Evolutionary conservation across 2,113 vertebrate species (phyloP), one percentile per base, ranked within the genome.

Genomic region (Caloenas nicobarica): DNA sequence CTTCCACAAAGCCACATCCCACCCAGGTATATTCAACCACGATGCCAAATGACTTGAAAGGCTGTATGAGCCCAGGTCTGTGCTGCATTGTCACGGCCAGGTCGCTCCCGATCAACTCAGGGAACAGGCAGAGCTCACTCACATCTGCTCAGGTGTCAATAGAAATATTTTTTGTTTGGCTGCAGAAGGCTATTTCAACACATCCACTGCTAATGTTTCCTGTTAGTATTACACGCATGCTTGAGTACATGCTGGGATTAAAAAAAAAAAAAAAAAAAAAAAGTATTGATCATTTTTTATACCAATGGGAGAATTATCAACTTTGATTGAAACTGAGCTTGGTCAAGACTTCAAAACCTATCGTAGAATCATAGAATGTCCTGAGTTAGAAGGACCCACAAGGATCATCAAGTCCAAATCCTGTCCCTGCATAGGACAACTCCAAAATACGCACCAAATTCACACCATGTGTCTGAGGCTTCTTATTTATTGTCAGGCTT

Each of bases 41-140:
- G 14, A 23, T 57, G n/a, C 12, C 57, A 58, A 53, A 13, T 33
- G 21, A 7, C 13, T 29, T 68, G 40, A n/a, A 56, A 54, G 36
- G 36, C n/a, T 72, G 25, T 7, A 6, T 0, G 3, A 60, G 31
- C 4, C 51, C 56, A 62, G 53, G 36, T 58, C 34, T 12, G 40
- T 44, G 23, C 57, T 58, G 57, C 46, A 10, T 24, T 66, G 24
- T n/a, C 29, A 36, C 33, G 31, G 44, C 38, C 31, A 3, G 21
- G 12, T 3, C 12, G 28, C 1, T 3, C 12, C 29, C 29, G 44
- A 42, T 15, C 22, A 56, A n/a, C 3, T 2, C 11, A 34, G 31
- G 0, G 1, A 62, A 38, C n/a, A 60, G 23, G 19, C 13, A 66
- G 33, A 80, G 29, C n/a, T 57, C 8, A 0, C 57, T 65, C 15